Evolutionary conservation across 2,113 vertebrate genomes (phyloP), one percentile per base, ranked within the genome.

Genomic region (Sylvicapra grimmia): DNA sequence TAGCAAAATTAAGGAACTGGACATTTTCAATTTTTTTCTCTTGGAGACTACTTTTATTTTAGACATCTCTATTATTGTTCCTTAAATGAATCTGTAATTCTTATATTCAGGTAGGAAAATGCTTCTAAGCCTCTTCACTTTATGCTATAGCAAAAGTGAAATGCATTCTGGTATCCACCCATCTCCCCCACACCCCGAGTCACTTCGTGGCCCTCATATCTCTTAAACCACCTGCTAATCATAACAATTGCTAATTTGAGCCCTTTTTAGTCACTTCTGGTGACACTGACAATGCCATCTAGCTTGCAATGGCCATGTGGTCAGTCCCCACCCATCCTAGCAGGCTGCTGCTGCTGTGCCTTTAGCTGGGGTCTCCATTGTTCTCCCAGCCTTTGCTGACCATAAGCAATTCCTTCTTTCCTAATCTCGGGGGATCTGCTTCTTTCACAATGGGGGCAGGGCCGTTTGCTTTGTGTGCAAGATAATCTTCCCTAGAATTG

Each of bases 171-270:
- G 31, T 33, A 90, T 77, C 75, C 75, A 90, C 93, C 44, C 54
- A 49, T 95, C 97, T 68, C 98, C 98, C 89, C 77, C 86, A 31
- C 29, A 88, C 27, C n/a, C 53, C 51, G 1, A 56, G 85, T 84
- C 87, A 86, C 93, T 97, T 89, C 33, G n/a, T 21, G 40, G 97
- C 93, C 93, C 95, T 97, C 95, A 89, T 98, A 98, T 98, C 98
- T 98, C 98, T 98, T 92, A 97, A 98, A 98, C 98, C 99, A 99
- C 98, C 99, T 99, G 98, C 98, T 98, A 98, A 98, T 98, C 98
- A 98, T 95, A 98, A 98, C 98, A 98, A 98, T 98, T 98, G 98
- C 98, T 98, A 98, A 98, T 98, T 98, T 97, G 96, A 98, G 97
- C 96, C 98, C 98, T 96, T 97, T 96, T 98, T 93, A 75, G 98